phyloP scores from a whole-genome alignment of 1,140 invertebrate species.

The Aphis craccivora region DNA sequence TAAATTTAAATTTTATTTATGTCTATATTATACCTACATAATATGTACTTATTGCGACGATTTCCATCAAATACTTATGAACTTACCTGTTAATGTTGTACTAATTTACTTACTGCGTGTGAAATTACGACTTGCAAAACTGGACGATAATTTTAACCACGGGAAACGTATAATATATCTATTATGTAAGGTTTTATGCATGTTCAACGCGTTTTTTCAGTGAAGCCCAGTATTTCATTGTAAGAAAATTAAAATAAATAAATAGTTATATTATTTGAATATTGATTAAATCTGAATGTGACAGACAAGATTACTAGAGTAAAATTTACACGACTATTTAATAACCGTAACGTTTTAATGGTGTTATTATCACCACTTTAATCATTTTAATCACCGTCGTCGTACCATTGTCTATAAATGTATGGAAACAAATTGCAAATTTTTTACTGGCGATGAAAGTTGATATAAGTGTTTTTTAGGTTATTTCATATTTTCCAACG shows the following conservation, averaged over 20 bases:
- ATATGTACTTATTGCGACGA: no score
- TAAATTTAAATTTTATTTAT: neutral
- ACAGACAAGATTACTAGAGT: neutral
- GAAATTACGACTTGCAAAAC: no score
- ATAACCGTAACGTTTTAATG: no score
- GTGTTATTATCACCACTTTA: neutral
- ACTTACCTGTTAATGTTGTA: neutral
- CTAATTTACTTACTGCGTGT: no score
- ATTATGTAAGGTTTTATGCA: neutral
- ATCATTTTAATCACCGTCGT: neutral
- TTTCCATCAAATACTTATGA: neutral
- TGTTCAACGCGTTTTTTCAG: neutral
- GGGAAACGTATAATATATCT: no score
- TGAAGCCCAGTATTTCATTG: neutral
- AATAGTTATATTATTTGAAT: neutral
- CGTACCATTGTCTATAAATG: neutral
- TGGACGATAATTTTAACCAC: no score
- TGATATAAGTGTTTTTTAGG: neutral
- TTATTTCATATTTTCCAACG: neutral
- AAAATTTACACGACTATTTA: no score
- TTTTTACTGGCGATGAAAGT: neutral
- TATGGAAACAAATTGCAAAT: neutral
- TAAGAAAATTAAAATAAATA: neutral
- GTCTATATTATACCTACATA: neutral
- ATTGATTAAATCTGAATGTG: neutral